Evolutionary conservation across 1,140 invertebrate genomes (phyloP).

Genomic region (Akabosia matsudoensis): DNA sequence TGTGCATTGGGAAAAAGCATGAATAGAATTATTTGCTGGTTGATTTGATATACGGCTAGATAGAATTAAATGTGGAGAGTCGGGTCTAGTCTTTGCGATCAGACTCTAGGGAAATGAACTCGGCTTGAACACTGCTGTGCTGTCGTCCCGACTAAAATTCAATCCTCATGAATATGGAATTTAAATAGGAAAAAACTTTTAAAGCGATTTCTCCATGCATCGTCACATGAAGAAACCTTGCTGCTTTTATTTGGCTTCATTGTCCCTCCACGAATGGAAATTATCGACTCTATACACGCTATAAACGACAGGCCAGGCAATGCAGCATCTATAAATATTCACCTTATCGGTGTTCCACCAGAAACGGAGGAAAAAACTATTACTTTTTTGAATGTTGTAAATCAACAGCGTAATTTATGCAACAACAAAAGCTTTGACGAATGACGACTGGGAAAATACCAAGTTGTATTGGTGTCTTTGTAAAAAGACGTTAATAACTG

Average conservation of each 20-base stretch:
- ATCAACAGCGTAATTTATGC: not conserved
- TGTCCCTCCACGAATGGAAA: not conserved
- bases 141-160: not conserved
- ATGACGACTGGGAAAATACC: too few relatives aligned
- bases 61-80: not conserved
- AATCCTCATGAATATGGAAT: conserved; percentile 19
- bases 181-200: not conserved
- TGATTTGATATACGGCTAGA: conserved; percentile 6
- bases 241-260: conserved; percentile 9
- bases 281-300: conserved; percentile 4
- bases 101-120: too few relatives aligned
- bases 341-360: not conserved
- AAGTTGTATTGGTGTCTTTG: too few relatives aligned
- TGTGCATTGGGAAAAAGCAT: not conserved
- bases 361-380: not conserved
- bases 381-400: not conserved
- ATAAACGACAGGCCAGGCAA: not conserved
- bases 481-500: not conserved
- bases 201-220: not conserved
- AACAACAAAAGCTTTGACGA: too few relatives aligned
- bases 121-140: too few relatives aligned
- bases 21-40: conserved; percentile 16
- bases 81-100: not conserved
- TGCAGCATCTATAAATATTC: conserved; percentile 10
- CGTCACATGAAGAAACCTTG: not conserved